Conservation (phyloP, 2,113 vertebrate species). For the Atractosteus spatula region DNA sequence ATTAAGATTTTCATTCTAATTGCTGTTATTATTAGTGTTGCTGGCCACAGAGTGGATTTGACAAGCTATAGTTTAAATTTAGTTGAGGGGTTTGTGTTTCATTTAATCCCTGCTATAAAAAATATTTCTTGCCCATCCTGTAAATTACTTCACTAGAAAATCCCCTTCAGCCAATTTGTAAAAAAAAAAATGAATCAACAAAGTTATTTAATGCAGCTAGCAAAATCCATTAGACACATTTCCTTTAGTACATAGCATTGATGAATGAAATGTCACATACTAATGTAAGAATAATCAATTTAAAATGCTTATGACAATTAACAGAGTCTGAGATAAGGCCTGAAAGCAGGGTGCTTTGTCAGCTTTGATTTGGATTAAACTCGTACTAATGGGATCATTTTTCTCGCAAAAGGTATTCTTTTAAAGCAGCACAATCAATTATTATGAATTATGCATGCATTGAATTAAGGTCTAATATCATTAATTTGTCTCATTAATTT, state of each 20-base stretch:
- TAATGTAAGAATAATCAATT: slow-evolving; percentile 88
- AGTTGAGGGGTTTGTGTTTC: neutral
- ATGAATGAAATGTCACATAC: slow-evolving; percentile 85
- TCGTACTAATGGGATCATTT: slow-evolving; percentile 92
- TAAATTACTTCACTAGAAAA: slow-evolving; percentile 70
- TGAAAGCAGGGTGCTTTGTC: slow-evolving; percentile 85
- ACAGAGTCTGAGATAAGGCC: slow-evolving; percentile 76
- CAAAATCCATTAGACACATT: slow-evolving; percentile 76
- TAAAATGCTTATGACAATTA: slow-evolving; percentile 95
- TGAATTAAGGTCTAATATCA: slow-evolving; percentile 90
- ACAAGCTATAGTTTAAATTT: too few relatives aligned
- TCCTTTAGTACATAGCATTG: slow-evolving; percentile 75
- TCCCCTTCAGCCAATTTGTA: slow-evolving; percentile 72
- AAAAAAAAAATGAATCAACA: slow-evolving; percentile 68
- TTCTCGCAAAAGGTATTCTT: slow-evolving; percentile 90
- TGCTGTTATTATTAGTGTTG: neutral
- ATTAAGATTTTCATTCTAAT: too few relatives aligned
- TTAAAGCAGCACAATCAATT: slow-evolving; percentile 90
- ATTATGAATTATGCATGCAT: slow-evolving; percentile 98
- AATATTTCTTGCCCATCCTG: slow-evolving; percentile 38
- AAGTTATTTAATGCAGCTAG: slow-evolving; percentile 72
- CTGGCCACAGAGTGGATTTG: slow-evolving; percentile 10
- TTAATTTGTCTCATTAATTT: slow-evolving; percentile 99
- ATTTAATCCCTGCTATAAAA: slow-evolving; percentile 43
- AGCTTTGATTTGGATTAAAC: slow-evolving; percentile 94